phyloP scores from a whole-genome alignment of 2,888 invertebrate species.

The Thumatha senex region DNA sequence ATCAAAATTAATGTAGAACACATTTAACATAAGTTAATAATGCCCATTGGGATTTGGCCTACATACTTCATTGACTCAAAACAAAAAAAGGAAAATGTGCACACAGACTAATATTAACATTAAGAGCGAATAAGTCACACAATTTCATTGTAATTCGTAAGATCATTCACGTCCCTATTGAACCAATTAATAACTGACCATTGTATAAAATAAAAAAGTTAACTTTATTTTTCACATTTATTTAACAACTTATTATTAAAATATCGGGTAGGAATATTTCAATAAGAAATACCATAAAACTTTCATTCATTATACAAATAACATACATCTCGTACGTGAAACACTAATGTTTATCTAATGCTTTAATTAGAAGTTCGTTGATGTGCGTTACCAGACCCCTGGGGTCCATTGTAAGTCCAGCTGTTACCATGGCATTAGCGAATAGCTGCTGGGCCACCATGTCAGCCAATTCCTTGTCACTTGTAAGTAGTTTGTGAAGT shows the following conservation, averaged over 20 bases:
- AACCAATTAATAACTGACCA: too few relatives aligned
- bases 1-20: too few relatives aligned
- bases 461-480: conserved; percentile 91
- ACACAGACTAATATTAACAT: too few relatives aligned
- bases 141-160: too few relatives aligned
- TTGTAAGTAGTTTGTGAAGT: conserved; percentile 88
- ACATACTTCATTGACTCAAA: too few relatives aligned
- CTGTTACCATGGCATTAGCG: conserved; percentile 97
- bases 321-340: background rate
- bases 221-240: background rate
- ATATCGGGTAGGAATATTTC: background rate
- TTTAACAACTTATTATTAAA: conserved; percentile 1
- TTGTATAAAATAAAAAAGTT: background rate
- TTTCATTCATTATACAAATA: background rate
- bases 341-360: conserved; percentile 87
- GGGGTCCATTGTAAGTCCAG: conserved; percentile 96
- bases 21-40: too few relatives aligned
- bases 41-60: too few relatives aligned
- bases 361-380: conserved; percentile 92
- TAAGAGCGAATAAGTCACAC: too few relatives aligned
- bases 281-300: conserved; percentile 1
- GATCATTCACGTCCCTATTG: too few relatives aligned
- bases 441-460: conserved; percentile 95
- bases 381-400: conserved; percentile 92
- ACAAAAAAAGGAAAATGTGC: too few relatives aligned